phyloP scores from a whole-genome alignment of 2,888 invertebrate species.

The Cantharis flavilabris region DNA sequence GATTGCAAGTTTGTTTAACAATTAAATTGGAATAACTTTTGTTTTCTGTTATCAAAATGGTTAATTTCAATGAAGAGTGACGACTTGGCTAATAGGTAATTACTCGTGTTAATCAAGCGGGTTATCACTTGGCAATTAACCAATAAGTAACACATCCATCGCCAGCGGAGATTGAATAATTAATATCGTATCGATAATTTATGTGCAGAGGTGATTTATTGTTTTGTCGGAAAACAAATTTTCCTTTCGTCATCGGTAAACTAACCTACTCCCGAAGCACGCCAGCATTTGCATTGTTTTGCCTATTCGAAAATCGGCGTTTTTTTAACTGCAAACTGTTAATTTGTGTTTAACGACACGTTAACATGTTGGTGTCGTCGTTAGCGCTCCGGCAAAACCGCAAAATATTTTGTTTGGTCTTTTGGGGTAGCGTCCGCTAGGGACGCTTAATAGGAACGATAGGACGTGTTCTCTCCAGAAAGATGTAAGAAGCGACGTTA shows the following conservation, averaged over 20 bases:
- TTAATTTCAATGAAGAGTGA: background rate
- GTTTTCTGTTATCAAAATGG: background rate
- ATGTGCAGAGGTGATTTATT: background rate
- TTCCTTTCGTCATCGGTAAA: too few relatives aligned
- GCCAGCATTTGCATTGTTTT: background rate
- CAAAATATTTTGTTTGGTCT: background rate
- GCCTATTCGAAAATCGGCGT: background rate
- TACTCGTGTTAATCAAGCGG: background rate
- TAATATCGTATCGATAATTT: background rate
- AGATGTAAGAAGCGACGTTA: slow-evolving; percentile 20
- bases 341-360: background rate
- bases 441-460: background rate
- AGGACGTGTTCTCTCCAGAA: slow-evolving; percentile 6
- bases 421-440: slow-evolving; percentile 1
- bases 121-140: background rate
- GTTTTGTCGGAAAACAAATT: background rate
- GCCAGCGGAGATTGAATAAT: background rate
- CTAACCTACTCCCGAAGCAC: background rate
- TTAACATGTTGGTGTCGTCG: background rate
- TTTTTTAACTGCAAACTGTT: background rate
- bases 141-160: background rate
- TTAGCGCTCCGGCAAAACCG: background rate
- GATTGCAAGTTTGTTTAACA: background rate
- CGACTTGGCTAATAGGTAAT: background rate
- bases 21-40: background rate